Conservation (phyloP, 64 coral and sea anemone genomes). For the Platygyra sinensis region DNA sequence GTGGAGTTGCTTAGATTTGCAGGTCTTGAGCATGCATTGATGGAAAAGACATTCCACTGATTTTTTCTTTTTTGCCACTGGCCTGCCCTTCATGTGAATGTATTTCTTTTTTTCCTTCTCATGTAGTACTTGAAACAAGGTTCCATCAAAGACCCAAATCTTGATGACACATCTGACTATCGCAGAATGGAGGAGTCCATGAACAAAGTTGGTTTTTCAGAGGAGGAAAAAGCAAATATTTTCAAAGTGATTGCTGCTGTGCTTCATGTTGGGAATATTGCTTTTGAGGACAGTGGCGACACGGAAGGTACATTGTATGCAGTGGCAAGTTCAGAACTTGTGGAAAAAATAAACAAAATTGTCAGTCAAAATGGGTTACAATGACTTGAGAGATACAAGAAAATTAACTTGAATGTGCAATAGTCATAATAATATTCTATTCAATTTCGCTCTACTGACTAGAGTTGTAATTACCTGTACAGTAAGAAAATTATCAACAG, state of each 20-base stretch:
- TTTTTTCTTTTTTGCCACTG: not conserved
- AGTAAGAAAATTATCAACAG: no score
- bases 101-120: not conserved
- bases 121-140: constrained; percentile 92
- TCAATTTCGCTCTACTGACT: no score
- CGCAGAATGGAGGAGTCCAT: constrained; percentile 89
- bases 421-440: no score
- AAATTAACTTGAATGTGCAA: no score
- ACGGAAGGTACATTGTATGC: constrained; percentile 85
- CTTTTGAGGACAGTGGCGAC: constrained; percentile 90
- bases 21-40: no score
- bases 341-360: not conserved
- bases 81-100: no score
- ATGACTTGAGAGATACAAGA: no score
- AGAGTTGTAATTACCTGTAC: no score
- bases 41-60: no score
- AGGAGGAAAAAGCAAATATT: constrained; percentile 93
- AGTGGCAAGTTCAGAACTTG: not conserved
- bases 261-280: constrained; percentile 93
- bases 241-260: constrained; percentile 93
- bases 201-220: constrained; percentile 94
- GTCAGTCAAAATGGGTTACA: no score
- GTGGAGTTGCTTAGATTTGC: no score
- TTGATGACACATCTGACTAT: constrained; percentile 84
- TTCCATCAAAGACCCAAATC: constrained; percentile 75